These are phyloP conservation scores for Crotalus horridus DNA, from an alignment of 2,113 vertebrate genomes.

Conservation along the genomic window DNA sequence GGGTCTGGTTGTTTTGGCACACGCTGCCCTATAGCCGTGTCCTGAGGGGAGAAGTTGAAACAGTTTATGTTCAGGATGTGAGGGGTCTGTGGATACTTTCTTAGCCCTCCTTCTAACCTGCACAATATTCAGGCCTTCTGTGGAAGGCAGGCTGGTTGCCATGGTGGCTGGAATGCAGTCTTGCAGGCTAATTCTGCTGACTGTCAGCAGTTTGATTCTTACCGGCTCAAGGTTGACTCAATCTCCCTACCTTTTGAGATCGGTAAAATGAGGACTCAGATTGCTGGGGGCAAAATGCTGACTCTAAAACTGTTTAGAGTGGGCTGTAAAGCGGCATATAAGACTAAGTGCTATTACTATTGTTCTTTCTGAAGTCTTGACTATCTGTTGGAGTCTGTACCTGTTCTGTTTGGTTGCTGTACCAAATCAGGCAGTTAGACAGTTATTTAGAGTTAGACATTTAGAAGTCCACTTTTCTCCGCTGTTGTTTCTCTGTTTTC, in stretches of 20 bases:
- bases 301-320: background rate
- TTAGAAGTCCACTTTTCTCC: background rate
- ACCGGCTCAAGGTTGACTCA: background rate
- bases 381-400: background rate
- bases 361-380: background rate
- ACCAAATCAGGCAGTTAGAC: background rate
- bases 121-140: no score
- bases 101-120: background rate
- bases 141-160: background rate
- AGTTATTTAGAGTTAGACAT: background rate
- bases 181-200: background rate
- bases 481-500: background rate
- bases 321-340: background rate
- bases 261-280: background rate
- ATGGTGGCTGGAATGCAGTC: background rate
- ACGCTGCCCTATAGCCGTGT: background rate
- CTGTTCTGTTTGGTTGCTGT: background rate
- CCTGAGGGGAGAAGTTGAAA: background rate
- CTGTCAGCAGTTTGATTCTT: background rate
- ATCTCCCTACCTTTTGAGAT: background rate
- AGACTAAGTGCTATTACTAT: background rate
- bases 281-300: background rate
- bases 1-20: background rate
- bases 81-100: no score
- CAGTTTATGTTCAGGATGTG: background rate